Percentiles rank a stretch among this genome's conserved stretches.
phyloP scores from a whole-genome alignment of 2,797 vertebrate species.

The Numenius phaeopus region DNA sequence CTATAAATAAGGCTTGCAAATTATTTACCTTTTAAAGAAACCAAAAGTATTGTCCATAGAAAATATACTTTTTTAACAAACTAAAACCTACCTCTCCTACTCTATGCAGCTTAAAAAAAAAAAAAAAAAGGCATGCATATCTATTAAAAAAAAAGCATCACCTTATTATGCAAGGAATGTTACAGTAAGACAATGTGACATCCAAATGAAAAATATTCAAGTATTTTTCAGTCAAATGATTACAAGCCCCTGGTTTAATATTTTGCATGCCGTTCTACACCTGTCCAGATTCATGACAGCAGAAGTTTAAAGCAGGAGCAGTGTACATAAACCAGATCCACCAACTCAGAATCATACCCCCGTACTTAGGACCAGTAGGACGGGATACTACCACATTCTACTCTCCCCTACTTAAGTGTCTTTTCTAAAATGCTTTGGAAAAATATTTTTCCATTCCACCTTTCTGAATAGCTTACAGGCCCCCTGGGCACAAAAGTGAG shows the following conservation, averaged over 20 bases:
- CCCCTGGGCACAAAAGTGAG: not conserved
- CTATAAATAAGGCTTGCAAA: not conserved
- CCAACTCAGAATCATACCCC: not conserved
- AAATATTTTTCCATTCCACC: not conserved
- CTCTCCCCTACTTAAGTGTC: not conserved
- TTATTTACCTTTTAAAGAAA: not conserved
- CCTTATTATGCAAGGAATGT: not conserved
- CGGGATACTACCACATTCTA: not conserved
- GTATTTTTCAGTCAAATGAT: not conserved
- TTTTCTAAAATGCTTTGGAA: not conserved
- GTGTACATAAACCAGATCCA: not conserved
- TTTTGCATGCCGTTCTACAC: not conserved
- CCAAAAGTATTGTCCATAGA: not conserved
- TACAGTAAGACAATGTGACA: not conserved
- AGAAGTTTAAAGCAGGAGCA: not conserved
- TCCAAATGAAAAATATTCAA: not conserved
- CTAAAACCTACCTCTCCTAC: not conserved
- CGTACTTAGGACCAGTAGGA: not conserved
- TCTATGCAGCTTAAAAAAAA: not conserved
- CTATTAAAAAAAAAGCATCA: not conserved
- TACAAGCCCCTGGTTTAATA: not conserved
- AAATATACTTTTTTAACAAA: not conserved
- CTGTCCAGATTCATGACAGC: not conserved
- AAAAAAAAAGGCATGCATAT: not conserved
- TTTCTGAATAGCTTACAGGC: not conserved